Evolutionary conservation across 2,888 invertebrate genomes (phyloP).

Genomic region (Anthrax anthrax): DNA sequence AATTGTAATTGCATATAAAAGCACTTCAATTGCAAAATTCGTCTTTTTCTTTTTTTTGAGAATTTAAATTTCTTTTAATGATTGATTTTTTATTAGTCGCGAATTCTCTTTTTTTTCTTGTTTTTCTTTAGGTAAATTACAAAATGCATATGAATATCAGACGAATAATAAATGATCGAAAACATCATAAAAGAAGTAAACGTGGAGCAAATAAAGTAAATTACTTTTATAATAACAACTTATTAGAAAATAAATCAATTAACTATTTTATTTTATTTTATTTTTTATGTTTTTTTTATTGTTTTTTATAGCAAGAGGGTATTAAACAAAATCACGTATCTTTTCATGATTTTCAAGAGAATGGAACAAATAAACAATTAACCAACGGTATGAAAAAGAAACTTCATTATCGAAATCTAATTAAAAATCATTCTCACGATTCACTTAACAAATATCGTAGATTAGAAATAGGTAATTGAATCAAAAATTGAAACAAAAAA

Average conservation of each 20-base stretch:
- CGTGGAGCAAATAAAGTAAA: slow-evolving; percentile 59
- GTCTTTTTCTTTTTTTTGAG: no score
- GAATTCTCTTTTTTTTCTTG: no score
- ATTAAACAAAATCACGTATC: slow-evolving; percentile 72
- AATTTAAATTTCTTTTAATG: no score
- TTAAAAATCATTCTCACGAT: slow-evolving; percentile 36
- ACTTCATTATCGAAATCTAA: slow-evolving; percentile 46
- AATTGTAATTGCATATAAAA: no score
- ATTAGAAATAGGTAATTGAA: slow-evolving; percentile 37
- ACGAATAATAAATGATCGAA: slow-evolving; percentile 71
- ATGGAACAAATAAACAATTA: slow-evolving; percentile 75
- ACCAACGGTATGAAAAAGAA: slow-evolving; percentile 69
- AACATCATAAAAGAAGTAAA: slow-evolving; percentile 75
- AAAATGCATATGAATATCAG: slow-evolving; percentile 83
- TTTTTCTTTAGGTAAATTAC: slow-evolving; percentile 49
- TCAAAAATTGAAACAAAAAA: slow-evolving; percentile 8
- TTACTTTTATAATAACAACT: no score
- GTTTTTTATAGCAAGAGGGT: slow-evolving; percentile 48
- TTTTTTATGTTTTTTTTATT: neutral
- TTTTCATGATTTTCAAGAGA: slow-evolving; percentile 81
- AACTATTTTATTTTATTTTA: no score
- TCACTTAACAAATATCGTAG: slow-evolving; percentile 38
- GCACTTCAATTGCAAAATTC: no score
- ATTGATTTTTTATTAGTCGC: no score
- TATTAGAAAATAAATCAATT: no score